A percentile compares a stretch with the other conserved stretches of the same genome.
Conservation (phyloP, 2,888 invertebrate genomes). For the Elegia similella region DNA sequence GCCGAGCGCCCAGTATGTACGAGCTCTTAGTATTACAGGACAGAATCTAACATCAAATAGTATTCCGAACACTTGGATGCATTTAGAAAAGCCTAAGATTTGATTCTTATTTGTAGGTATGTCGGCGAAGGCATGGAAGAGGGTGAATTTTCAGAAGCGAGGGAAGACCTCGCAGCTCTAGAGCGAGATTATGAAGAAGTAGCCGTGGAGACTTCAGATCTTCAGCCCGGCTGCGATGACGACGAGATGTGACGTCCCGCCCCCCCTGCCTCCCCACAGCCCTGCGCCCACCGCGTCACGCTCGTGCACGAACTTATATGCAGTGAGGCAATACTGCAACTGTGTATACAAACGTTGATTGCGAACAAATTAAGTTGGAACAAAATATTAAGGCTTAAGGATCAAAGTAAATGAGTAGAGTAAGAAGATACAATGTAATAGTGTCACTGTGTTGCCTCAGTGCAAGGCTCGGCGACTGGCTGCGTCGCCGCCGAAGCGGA, state of each 20-base stretch:
- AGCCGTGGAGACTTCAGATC: conserved; percentile 82
- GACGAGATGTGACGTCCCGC: conserved; percentile 58
- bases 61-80: no score
- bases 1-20: no score
- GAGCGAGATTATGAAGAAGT: conserved; percentile 90
- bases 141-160: conserved; percentile 91
- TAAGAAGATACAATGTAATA: background rate
- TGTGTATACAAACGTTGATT: background rate
- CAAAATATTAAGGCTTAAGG: background rate
- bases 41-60: no score
- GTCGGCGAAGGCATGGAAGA: conserved; percentile 92
- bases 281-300: conserved; percentile 26
- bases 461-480: conserved; percentile 34
- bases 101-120: conserved; percentile 78
- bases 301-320: conserved; percentile 11
- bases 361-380: background rate
- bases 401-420: background rate
- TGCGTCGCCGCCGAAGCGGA: conserved; percentile 64
- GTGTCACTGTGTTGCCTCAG: conserved; percentile 26
- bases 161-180: conserved; percentile 88
- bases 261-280: conserved; percentile 22
- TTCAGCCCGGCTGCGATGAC: conserved; percentile 65
- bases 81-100: background rate
- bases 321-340: conserved; percentile 20
- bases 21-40: no score